Base-by-base conservation (phyloP, 2,797 vertebrate genomes). In the Denticeps clupeoides region DNA sequence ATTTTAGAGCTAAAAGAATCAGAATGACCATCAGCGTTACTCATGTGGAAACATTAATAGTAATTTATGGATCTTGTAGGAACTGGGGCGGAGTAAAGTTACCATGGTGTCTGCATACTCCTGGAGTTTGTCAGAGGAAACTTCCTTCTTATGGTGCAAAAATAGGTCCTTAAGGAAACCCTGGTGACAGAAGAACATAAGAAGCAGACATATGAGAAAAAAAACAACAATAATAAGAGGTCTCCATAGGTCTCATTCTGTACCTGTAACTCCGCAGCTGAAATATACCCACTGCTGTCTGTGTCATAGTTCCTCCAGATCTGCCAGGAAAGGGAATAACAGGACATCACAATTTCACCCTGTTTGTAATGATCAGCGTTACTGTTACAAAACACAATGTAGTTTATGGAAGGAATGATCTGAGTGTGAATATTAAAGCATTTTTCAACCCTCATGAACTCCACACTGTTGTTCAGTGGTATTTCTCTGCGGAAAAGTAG, bases 241-340 rank as follows among this genome's bases (percentile, higher is more conserved):
- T 13, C 32, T 5, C 3, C n/a, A 19, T 7, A 22, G 8, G n/a
- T 29, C 6, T 45, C 18, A n/a, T 23, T n/a, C 7, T 16, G 65
- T 70, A 95, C 92, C 70, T 72, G 77, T 13, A 95, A 88, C 51
- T 97, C 89, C 0, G 60, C 43, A 2, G 84, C 79, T 41, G 89
- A 94, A 72, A 97, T 90, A 75, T 84, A 94, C 52, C 91, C 91
- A 50, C 91, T 94, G 82, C 90, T 87, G 68, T 97, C 89, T 0
- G 79, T 63, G 28, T 97, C 91, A 0, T 94, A 97, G 66, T 79
- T 87, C 52, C 88, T 85, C 90, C 91, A 97, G 64, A 95, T 93
- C 91, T 90, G 68, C n/a, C 44, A 23, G 37, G 2, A 55, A 27
- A 26, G 1, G 3, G 8, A n/a, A 13, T 41, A 11, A 33, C 4